A percentile compares a stretch with the other conserved stretches of the same genome.
Conservation (phyloP, 1,140 invertebrate genomes). For the Hermatobates lingyangjiaoensis region DNA sequence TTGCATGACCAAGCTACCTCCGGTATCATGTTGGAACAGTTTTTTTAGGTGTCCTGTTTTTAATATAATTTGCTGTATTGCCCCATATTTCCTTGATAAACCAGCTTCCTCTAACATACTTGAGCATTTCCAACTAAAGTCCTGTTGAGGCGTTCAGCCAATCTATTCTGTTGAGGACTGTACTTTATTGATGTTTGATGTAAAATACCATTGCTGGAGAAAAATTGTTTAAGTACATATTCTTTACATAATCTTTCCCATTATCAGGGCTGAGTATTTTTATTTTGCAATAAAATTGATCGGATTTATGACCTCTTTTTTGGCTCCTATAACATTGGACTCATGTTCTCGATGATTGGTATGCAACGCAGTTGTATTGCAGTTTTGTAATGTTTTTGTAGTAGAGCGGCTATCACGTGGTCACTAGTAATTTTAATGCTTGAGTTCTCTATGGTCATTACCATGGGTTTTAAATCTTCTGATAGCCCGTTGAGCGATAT, state of each 20-base stretch:
- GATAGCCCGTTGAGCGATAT: background rate
- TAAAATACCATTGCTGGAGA: conserved; percentile 3
- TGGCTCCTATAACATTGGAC: background rate
- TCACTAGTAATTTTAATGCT: conserved; percentile 1
- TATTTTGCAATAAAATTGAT: conserved; percentile 11
- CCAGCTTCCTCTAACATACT: conserved; percentile 16
- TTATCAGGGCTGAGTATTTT: conserved; percentile 18
- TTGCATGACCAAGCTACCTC: conserved; percentile 21
- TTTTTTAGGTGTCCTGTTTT: conserved; percentile 20
- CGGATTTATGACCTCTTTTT: background rate
- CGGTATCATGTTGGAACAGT: conserved; percentile 18
- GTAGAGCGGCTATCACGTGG: background rate
- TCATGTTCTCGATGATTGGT: background rate
- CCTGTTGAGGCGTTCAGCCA: conserved; percentile 21
- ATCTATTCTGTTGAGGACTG: conserved; percentile 25
- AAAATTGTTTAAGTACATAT: conserved; percentile 1
- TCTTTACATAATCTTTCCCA: conserved; percentile 19
- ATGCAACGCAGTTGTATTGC: background rate
- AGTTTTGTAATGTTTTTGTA: background rate
- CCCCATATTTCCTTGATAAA: conserved; percentile 15
- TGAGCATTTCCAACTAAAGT: conserved; percentile 20
- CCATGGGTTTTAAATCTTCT: conserved; percentile 3
- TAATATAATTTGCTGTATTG: conserved; percentile 24
- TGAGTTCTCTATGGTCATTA: background rate
- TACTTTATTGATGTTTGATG: conserved; percentile 15